phyloP scores from a whole-genome alignment of 2,888 invertebrate species.

The Zygogramma bicolorata region DNA sequence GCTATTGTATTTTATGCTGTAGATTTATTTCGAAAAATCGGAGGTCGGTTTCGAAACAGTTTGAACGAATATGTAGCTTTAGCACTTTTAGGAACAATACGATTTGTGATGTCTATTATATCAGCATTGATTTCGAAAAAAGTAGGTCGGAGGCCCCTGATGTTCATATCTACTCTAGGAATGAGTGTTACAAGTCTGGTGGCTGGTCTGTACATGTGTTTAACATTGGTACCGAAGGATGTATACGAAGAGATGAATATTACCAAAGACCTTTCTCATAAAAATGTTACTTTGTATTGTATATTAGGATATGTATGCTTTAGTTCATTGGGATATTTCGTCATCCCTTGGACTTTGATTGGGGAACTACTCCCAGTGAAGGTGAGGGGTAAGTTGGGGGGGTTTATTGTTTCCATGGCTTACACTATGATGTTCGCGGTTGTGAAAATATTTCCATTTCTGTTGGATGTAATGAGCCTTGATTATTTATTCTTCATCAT shows the following conservation, averaged over 20 bases:
- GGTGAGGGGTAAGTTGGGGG: constrained; percentile 69
- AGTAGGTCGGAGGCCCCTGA: constrained; percentile 68
- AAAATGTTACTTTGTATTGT: constrained; percentile 66
- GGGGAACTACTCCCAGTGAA: constrained; percentile 69
- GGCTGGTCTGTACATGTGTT: constrained; percentile 59
- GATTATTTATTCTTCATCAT: constrained; percentile 68
- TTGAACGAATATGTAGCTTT: constrained; percentile 68
- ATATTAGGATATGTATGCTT: constrained; percentile 69
- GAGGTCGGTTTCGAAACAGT: constrained; percentile 65
- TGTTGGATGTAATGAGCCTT: constrained; percentile 64
- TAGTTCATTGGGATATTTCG: constrained; percentile 69
- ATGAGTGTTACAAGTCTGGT: constrained; percentile 69
- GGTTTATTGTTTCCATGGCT: constrained; percentile 68
- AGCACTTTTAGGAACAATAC: constrained; percentile 67
- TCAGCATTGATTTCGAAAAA: constrained; percentile 67
- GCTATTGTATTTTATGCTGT: constrained; percentile 73
- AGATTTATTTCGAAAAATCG: constrained; percentile 68
- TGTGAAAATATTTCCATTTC: constrained; percentile 69
- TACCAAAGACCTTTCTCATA: constrained; percentile 53
- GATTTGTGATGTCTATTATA: constrained; percentile 69
- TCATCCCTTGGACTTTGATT: constrained; percentile 73
- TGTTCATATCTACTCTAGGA: constrained; percentile 69
- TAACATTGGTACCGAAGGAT: constrained; percentile 49
- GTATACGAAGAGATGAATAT: constrained; percentile 53
- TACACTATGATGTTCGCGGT: constrained; percentile 70